These are phyloP conservation scores for Sebastes diploproa DNA, from an alignment of 2,797 vertebrate genomes.

Conservation along the genomic window DNA sequence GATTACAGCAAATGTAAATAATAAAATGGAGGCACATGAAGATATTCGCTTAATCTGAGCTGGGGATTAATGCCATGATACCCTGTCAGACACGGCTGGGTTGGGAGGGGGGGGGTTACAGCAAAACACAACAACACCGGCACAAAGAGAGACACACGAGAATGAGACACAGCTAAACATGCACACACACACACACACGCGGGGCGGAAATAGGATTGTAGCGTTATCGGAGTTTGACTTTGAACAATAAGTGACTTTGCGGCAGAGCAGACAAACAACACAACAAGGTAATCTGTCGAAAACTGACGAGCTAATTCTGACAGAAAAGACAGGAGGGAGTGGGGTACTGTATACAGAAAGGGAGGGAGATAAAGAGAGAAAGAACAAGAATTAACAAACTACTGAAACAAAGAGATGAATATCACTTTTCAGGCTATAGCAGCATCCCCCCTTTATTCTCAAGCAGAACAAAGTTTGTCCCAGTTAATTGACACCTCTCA, in stretches of 20 bases:
- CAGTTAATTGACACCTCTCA: neutral
- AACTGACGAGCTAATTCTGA: conserved; percentile 37
- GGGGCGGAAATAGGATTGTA: conserved; percentile 31
- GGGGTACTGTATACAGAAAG: neutral
- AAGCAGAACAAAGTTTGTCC: neutral
- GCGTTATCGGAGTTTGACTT: conserved; percentile 52
- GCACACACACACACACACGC: neutral
- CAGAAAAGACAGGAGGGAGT: neutral
- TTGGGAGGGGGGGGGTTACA: neutral
- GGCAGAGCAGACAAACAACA: conserved; percentile 28
- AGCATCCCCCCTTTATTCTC: neutral
- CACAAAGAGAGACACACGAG: conserved; percentile 7
- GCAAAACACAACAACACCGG: conserved; percentile 27
- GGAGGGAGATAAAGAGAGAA: neutral
- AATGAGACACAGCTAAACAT: conserved; percentile 1
- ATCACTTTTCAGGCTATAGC: neutral
- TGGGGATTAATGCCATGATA: conserved; percentile 73
- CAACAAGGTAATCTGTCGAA: conserved; percentile 33
- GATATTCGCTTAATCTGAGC: conserved; percentile 74
- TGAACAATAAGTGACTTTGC: conserved; percentile 62
- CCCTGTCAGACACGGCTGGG: conserved; percentile 58
- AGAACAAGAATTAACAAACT: conserved; percentile 8
- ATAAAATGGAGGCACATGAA: conserved; percentile 67
- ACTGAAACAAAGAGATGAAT: neutral
- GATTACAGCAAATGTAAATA: conserved; percentile 79